Base-by-base conservation (phyloP, 2,797 vertebrate genomes). In the Esox masquinongy region DNA sequence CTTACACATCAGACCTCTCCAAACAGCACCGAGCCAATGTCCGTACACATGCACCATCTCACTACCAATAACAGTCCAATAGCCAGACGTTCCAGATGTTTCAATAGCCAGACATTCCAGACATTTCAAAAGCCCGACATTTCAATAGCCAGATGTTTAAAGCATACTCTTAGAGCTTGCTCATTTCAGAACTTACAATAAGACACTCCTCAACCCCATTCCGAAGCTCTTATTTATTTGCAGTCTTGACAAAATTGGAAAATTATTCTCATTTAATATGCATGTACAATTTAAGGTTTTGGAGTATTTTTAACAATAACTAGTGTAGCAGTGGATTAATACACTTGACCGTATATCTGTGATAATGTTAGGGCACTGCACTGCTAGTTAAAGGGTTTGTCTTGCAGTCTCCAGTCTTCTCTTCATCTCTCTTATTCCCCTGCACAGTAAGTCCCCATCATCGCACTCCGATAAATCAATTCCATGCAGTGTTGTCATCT, bases 401-500 rank as follows among this genome's bases (percentile, higher is more conserved):
- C 69, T 51, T 24, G 26, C 69, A 70, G 69, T 15, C 24, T 24
- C 69, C 47, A 51, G 47, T 19, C 5, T 1, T 31, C 26, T 51
- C 47, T 70, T 70, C 68, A 49, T 70, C 24, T n/a, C 39, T 31
- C 49, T 43, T 12, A 17, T 70, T 51, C 43, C 8, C 49, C 47
- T 51, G 24, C 69, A 70, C 49, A 70, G 69, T 43, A 49, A 70
- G 47, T 70, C 15, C 24, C 15, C 69, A 31, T 51, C 22, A 70
- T 50, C 47, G 51, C 69, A 70, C 47, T 70, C 69, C 14, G 17
- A 31, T 50, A 51, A 70, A 70, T 70, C 69, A 51, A 70, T 47
- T 70, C 74, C 34, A 61, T 9, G 34, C 59, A 59, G 61, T 75
- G 68, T 75, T 75, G 74, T 75, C 74, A 75, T 75, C 68, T 75